Evolutionary conservation across 1,140 invertebrate genomes (phyloP), one percentile per base, ranked within the genome.

Genomic region (Goniozus legneri): DNA sequence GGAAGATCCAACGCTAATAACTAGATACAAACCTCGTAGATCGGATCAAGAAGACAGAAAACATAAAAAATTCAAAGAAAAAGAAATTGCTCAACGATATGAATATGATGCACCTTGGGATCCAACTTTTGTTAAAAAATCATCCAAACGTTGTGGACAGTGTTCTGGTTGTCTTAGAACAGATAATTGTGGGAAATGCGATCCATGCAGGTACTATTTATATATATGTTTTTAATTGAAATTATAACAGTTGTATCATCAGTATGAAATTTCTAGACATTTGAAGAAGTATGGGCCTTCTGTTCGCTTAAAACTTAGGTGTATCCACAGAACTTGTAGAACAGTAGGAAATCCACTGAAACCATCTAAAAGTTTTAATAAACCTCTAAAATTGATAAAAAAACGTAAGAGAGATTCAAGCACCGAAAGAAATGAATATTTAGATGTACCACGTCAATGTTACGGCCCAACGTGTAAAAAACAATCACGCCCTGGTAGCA

Each of bases 131-230:
- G 44, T 65, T 12, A 76, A 69, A 53, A 71, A 71, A 49, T 65
- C 68, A 3, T 73, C 73, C 15, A 78, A 83, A 65, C 81, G 85
- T 39, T 95, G 92, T 67, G 91, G 91, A 14, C 82, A 87, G 38
- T 95, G 92, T 65, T 81, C 83, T 13, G 89, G 89, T 1, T 95
- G 92, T 67, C 76, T 86, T 24, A 79, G 88, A 47, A 80, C 77
- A 8, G 83, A 91, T 61, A 89, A 95, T 67, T 96, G 93, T 79
- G 91, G 90, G 3, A 81, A 83, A 58, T 96, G 93, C 69, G 89
- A 91, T 51, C 82, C 85, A 10, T 93, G 92, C 67, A 81, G 81
- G 72, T 71, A 55, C 12, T 16, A 10, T 40, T 15, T 20, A 35
- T 32, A 1, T 24, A 19, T 31, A 15, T 31, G 44, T 10, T 37